Base-by-base conservation (phyloP, 2,888 invertebrate genomes). In the Drosophila sordidapex region DNA sequence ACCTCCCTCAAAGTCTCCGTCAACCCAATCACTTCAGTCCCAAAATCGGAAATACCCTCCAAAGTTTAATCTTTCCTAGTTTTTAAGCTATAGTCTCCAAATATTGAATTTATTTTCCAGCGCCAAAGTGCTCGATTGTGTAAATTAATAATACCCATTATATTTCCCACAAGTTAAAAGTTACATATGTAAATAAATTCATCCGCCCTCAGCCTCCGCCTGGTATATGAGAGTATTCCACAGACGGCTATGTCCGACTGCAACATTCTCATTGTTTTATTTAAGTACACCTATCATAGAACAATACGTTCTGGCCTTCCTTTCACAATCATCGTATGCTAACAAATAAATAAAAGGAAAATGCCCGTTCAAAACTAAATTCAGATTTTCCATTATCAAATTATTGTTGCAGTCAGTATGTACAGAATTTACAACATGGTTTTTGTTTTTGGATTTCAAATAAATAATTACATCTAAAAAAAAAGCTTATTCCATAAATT, bases 211-310 rank as follows among this genome's bases (percentile, higher is more conserved):
- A 25, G 25, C 25, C 7, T 25, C 21, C 15, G 25, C 2, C 21
- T 46, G 46, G 21, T 21, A 15, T 46, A 15, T 46, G 13, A 46
- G 25, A 21, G 7, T 25, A 25, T 6, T 25, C 21, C 46, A 46
- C 15, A 21, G 21, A 15, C 15, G 21, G 15, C 8, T 15, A 46
- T 46, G 15, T 8, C 15, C 46, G 15, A 46, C 15, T 46, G 15
- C 15, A 46, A 21, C 2, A 25, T 46, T 46, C 25, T 25, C 0
- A 15, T 46, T n/a, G 3, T 25, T 51, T 7, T 21, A 52, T 46
- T 27, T 18, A 56, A 35, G 62, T 51, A 38, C 21, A 51, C 27
- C 56, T 62, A 56, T 27, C 10, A 51, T 29, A 21, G 25, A 54
- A 62, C 40, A 62, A 51, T 36, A 10, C n/a, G 21, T 13, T 46